Conservation (phyloP, 2,797 vertebrate species). For the Enteromius treurensis region DNA sequence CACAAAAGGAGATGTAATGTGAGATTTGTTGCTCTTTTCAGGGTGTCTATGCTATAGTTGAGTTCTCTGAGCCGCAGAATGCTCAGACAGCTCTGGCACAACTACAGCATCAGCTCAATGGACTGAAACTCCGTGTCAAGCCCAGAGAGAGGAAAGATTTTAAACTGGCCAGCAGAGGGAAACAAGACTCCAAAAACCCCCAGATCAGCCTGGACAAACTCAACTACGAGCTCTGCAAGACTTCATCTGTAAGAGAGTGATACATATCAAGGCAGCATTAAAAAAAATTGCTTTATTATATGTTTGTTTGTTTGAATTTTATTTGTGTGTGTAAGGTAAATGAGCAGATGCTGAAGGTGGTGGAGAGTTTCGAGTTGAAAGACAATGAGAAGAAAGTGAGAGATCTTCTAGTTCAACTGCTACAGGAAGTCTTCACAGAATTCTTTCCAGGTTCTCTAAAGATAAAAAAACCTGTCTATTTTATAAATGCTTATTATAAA, state of each 20-base stretch:
- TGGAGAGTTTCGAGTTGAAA: constrained; percentile 82
- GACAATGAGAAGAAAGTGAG: constrained; percentile 83
- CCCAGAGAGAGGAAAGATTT: constrained; percentile 87
- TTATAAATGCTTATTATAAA: not conserved
- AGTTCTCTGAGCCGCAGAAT: constrained; percentile 75
- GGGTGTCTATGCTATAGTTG: constrained; percentile 92
- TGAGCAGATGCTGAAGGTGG: constrained; percentile 82
- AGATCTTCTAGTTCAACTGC: constrained; percentile 82
- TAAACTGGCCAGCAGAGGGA: constrained; percentile 78
- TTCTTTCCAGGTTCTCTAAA: constrained; percentile 87
- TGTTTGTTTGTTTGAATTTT: not conserved
- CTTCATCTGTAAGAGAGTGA: constrained; percentile 73
- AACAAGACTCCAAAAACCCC: constrained; percentile 64
- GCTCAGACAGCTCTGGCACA: constrained; percentile 72
- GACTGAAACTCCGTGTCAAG: constrained; percentile 83
- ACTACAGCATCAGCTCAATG: constrained; percentile 77
- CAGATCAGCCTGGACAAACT: constrained; percentile 76
- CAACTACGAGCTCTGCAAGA: constrained; percentile 75
- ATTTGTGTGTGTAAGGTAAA: constrained; percentile 74
- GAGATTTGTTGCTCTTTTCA: constrained; percentile 55
- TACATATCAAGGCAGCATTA: not conserved
- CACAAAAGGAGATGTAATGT: constrained; percentile 7
- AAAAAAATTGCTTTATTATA: not conserved
- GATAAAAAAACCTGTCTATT: not conserved
- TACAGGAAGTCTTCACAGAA: constrained; percentile 89